Percentiles rank a stretch among this genome's conserved stretches.
These are phyloP conservation scores for Buphagus erythrorhynchus DNA, from an alignment of 2,797 vertebrate species.

Conservation along the genomic window DNA sequence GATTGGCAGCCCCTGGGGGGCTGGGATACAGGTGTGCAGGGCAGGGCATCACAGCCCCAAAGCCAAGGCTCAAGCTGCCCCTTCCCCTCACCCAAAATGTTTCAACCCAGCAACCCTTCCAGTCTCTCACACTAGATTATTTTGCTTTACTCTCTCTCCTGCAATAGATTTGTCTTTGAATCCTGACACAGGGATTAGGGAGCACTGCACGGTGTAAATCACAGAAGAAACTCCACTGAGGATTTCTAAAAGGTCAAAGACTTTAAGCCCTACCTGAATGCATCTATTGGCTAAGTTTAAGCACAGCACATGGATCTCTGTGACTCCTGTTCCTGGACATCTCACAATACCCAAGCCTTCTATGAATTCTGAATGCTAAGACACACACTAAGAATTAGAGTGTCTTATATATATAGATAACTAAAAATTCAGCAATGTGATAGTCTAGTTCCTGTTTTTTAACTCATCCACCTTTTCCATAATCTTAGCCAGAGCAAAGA, in stretches of 20 bases:
- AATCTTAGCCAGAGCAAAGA: background rate
- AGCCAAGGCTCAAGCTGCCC: background rate
- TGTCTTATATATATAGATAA: background rate
- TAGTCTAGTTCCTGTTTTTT: background rate
- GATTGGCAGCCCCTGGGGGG: background rate
- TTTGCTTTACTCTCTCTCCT: background rate
- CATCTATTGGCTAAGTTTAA: background rate
- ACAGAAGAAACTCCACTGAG: background rate
- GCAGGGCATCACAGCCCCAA: background rate
- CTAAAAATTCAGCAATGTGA: background rate
- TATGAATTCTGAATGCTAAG: background rate
- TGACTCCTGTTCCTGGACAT: background rate
- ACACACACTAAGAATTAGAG: background rate
- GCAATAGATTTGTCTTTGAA: background rate
- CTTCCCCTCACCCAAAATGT: background rate
- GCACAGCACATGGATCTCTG: background rate
- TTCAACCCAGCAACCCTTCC: background rate
- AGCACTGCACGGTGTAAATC: background rate
- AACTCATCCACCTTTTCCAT: background rate
- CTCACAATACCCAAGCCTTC: background rate
- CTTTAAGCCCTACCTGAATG: background rate
- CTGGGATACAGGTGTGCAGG: background rate
- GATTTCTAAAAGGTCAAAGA: background rate
- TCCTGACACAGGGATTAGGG: background rate
- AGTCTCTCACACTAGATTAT: background rate